Base-by-base conservation (phyloP, 30 jellyfish, hydroid and myxozoan genomes). In the Aurelia sp. region DNA sequence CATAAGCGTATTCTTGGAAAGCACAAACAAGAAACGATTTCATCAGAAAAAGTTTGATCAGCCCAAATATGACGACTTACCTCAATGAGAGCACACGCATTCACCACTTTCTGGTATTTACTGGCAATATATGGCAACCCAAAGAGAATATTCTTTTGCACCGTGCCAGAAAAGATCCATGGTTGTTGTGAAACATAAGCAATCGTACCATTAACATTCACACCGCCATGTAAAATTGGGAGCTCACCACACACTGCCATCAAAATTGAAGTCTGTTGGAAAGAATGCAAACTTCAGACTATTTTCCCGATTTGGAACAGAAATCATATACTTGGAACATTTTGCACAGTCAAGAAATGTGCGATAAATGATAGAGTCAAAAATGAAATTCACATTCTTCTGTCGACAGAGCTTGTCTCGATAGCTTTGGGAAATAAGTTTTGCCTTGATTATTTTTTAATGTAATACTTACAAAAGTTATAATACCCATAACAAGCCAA, bases 161-260 rank as follows among this genome's bases (percentile, higher is more conserved):
- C 88, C 1, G 98, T 91, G 8, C 98, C 98, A 16, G 96, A 73
- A 77, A 81, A 91, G n/a, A 91, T 80, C 98, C 98, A 91, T 27
- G 98, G 87, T 60, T 50, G 85, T 62, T 91, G 98, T 12, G 98
- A 76, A 5, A 86, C 87, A 61, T 91, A 91, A 57, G 96, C 93
- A 21, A 91, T 52, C 13, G 44, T 18, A 3, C 98, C 98, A 20
- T 85, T 64, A 18, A 79, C 79, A 15, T 60, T 21, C 11, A 91
- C 57, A 0, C 13, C 71, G 16, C 98, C 98, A 10, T 73, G 80
- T 6, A 31, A 18, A 66, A 79, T 67, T 4, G 81, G 89, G 4
- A 91, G 62, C 60, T 91, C 98, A 4, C 92, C 92, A 64, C 91
- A 72, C 3, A 86, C 55, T 9, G 94, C 74, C 92, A 85, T 71